Base-by-base conservation (phyloP, 2,888 invertebrate species). In the Parnassius smintheus region DNA sequence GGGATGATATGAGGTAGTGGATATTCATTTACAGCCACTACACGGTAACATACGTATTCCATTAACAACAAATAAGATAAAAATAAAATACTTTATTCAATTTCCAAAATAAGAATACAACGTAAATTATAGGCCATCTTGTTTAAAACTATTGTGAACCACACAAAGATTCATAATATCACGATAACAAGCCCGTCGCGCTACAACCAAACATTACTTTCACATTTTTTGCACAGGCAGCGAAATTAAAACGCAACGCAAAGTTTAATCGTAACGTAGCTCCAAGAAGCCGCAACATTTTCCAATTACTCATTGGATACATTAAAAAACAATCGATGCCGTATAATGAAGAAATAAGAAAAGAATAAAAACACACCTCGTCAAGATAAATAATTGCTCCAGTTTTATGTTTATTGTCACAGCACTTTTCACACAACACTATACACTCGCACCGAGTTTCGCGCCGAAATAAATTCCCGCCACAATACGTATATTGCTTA, bases 361-460 rank as follows among this genome's bases (percentile, higher is more conserved):
- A 42, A 54, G 9, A 48, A 48, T 42, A 59, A 46, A 25, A 56
- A 63, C 59, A 46, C 56, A 64, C 64, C 64, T 64, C 46, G 46
- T 56, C 11, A 59, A 52, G 46, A 64, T 46, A 59, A 56, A 59
- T 56, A 53, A 52, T 56, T 56, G 59, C 59, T 64, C 64, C 64
- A 64, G 59, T 59, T 56, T 59, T 52, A 52, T 56, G 59, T 64
- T 64, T 64, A 59, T 63, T 41, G 55, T 35, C 63, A 59, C 59
- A 48, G 45, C 64, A 64, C 64, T 64, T 52, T 53, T 42, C 44
- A 64, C 60, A 59, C 54, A 58, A 53, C 57, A 63, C 59, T 35
- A 22, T 25, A 59, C 64, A 64, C 64, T 53, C 64, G 64, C 64
- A 56, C 48, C 59, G 64, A 60, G 56, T 64, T 64, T 64, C 60